phyloP scores from a whole-genome alignment of 2,888 invertebrate genomes.

The Anorthoa munda region DNA sequence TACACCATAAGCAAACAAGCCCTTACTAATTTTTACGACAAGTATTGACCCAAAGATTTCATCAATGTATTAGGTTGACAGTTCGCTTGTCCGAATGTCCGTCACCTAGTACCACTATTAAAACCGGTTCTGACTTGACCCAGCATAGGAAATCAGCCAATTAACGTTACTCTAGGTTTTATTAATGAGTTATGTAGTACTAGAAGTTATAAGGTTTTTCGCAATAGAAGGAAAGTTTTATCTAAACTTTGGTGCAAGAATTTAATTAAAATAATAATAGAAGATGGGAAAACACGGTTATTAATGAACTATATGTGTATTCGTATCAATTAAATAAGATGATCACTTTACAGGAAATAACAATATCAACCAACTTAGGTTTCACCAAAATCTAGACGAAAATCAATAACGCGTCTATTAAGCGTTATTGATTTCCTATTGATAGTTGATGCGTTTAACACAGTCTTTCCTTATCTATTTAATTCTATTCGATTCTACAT shows the following conservation, averaged over 20 bases:
- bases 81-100: slow-evolving; percentile 33
- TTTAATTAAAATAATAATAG: neutral
- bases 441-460: neutral
- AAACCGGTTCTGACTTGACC: slow-evolving; percentile 47
- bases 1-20: slow-evolving; percentile 26
- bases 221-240: neutral
- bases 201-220: neutral
- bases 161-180: slow-evolving; percentile 26
- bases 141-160: slow-evolving; percentile 35
- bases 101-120: slow-evolving; percentile 45
- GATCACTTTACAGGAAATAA: no score
- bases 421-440: no score
- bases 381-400: no score
- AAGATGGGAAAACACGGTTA: neutral
- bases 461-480: neutral
- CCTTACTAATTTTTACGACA: slow-evolving; percentile 47
- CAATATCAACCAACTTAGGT: no score
- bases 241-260: neutral
- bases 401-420: no score
- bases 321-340: no score
- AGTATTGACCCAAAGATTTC: slow-evolving; percentile 45
- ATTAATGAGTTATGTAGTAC: slow-evolving; percentile 4
- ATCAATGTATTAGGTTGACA: slow-evolving; percentile 43
- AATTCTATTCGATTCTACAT: no score
- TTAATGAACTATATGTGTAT: no score